Conservation (phyloP, 2,888 invertebrate species). For the Craniophora ligustri region DNA sequence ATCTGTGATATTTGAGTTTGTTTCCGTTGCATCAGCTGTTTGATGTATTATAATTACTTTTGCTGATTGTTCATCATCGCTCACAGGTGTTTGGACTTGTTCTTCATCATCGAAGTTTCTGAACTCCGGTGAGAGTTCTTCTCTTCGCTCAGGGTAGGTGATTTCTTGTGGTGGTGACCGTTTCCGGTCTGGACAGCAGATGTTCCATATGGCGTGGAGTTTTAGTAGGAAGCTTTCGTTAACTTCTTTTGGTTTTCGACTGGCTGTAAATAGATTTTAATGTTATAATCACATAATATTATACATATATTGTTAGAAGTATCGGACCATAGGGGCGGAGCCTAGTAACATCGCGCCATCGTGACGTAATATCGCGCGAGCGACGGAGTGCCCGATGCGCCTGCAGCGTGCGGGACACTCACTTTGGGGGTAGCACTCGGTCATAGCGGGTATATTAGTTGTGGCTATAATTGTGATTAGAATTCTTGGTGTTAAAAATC, state of each 20-base stretch:
- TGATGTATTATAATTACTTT: slow-evolving; percentile 28
- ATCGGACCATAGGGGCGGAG: too few relatives aligned
- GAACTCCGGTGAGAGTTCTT: slow-evolving; percentile 67
- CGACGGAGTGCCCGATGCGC: too few relatives aligned
- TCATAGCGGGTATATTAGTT: too few relatives aligned
- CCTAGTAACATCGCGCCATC: too few relatives aligned
- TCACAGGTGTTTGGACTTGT: slow-evolving; percentile 64
- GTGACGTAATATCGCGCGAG: too few relatives aligned
- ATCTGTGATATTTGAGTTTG: background rate
- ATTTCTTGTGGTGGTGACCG: slow-evolving; percentile 58
- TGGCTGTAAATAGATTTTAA: slow-evolving; percentile 64
- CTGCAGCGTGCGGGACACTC: too few relatives aligned
- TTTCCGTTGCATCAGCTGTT: background rate
- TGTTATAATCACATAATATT: background rate
- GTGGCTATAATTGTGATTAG: too few relatives aligned
- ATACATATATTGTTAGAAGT: too few relatives aligned
- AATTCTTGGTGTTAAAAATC: too few relatives aligned
- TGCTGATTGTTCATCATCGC: slow-evolving; percentile 63
- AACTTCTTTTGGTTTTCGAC: slow-evolving; percentile 70
- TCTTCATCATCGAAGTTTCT: slow-evolving; percentile 70
- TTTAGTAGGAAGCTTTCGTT: slow-evolving; percentile 65
- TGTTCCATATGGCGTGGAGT: slow-evolving; percentile 73
- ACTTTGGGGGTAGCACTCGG: too few relatives aligned
- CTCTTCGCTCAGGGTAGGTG: slow-evolving; percentile 58
- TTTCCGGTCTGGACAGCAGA: slow-evolving; percentile 75